phyloP scores from a whole-genome alignment of 2,888 invertebrate genomes.

The Harpagoxenus sublaevis region DNA sequence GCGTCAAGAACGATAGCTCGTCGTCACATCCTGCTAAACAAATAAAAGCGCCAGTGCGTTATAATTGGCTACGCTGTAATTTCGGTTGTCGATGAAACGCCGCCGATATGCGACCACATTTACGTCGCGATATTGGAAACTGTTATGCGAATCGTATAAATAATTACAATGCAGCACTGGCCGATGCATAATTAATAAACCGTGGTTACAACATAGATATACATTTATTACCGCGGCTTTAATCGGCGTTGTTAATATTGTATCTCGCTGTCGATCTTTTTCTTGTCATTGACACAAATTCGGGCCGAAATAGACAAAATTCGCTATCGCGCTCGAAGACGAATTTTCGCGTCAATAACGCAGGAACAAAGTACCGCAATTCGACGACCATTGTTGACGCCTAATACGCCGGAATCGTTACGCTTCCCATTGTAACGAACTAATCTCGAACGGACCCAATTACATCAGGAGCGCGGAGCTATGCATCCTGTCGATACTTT shows the following conservation, averaged over 20 bases:
- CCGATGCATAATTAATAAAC: slow-evolving; percentile 53
- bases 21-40: slow-evolving; percentile 21
- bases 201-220: not conserved
- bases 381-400: not conserved
- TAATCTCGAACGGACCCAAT: slow-evolving; percentile 68
- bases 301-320: not conserved
- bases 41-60: slow-evolving; percentile 55
- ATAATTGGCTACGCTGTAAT: slow-evolving; percentile 51
- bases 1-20: slow-evolving; percentile 5
- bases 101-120: slow-evolving; percentile 22
- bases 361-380: not conserved
- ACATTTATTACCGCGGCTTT: slow-evolving; percentile 38
- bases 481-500: slow-evolving; percentile 67
- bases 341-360: not conserved
- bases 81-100: slow-evolving; percentile 42
- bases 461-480: slow-evolving; percentile 65
- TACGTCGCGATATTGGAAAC: slow-evolving; percentile 40
- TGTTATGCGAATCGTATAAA: slow-evolving; percentile 55
- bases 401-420: slow-evolving; percentile 58
- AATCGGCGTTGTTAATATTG: slow-evolving; percentile 39
- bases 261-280: slow-evolving; percentile 32
- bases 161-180: slow-evolving; percentile 43
- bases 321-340: not conserved
- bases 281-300: slow-evolving; percentile 2
- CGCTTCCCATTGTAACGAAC: slow-evolving; percentile 63